A percentile compares a stretch with the other conserved stretches of the same genome.
Evolutionary conservation across 2,888 invertebrate species (phyloP).

Genomic region (Syritta pipiens): DNA sequence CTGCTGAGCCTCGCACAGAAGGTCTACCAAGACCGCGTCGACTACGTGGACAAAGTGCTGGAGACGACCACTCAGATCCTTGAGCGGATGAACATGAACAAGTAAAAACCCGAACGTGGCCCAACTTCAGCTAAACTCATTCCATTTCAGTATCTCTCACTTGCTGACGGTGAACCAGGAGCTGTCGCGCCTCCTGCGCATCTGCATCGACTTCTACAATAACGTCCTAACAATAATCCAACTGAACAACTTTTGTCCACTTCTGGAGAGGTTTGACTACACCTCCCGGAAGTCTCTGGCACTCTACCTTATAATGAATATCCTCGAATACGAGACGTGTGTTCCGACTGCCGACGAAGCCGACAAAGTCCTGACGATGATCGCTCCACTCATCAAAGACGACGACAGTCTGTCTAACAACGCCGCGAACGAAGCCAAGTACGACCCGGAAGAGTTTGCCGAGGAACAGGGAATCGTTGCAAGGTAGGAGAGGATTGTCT

Average conservation of each 20-base stretch:
- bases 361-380: slow-evolving; percentile 87
- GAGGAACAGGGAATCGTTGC: slow-evolving; percentile 96
- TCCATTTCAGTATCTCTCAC: slow-evolving; percentile 75
- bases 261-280: slow-evolving; percentile 93
- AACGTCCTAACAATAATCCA: slow-evolving; percentile 93
- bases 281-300: slow-evolving; percentile 91
- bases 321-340: slow-evolving; percentile 92
- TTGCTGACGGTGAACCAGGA: slow-evolving; percentile 91
- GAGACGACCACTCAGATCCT: slow-evolving; percentile 95
- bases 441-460: slow-evolving; percentile 94
- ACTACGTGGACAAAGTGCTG: slow-evolving; percentile 97
- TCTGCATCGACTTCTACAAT: slow-evolving; percentile 97
- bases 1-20: slow-evolving; percentile 96
- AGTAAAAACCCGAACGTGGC: slow-evolving; percentile 79
- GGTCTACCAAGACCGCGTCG: slow-evolving; percentile 96
- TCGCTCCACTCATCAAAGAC: slow-evolving; percentile 92
- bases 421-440: slow-evolving; percentile 81
- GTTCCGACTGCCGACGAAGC: slow-evolving; percentile 94
- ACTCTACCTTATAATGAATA: slow-evolving; percentile 92
- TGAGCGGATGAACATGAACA: slow-evolving; percentile 90
- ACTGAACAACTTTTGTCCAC: slow-evolving; percentile 91
- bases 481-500: slow-evolving; percentile 81
- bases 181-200: slow-evolving; percentile 93
- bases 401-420: slow-evolving; percentile 82
- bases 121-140: no score